These are phyloP conservation scores for Sebastes reedi DNA, from an alignment of 2,797 vertebrate genomes.

Conservation along the genomic window DNA sequence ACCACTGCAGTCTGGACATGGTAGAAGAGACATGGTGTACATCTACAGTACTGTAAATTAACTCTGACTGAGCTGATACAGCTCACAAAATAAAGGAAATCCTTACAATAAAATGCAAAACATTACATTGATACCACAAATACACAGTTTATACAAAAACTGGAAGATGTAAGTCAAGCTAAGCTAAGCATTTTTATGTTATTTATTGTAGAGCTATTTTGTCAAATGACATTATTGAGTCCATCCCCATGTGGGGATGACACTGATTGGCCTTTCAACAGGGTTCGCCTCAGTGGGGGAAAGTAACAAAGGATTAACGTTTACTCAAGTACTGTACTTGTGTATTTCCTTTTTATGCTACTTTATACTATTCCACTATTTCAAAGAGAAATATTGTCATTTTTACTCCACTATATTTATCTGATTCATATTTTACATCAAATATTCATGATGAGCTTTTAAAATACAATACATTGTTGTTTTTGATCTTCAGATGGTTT, in stretches of 20 bases:
- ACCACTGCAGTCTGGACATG: constrained; percentile 33
- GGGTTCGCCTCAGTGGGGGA: too few relatives aligned
- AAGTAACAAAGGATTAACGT: too few relatives aligned
- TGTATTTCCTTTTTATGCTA: neutral
- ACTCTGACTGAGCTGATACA: neutral
- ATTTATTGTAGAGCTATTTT: neutral
- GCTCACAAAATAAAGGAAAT: neutral
- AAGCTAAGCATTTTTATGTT: neutral
- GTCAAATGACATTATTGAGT: neutral
- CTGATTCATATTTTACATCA: neutral
- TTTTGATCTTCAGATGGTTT: neutral
- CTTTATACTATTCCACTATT: neutral
- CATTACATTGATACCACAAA: neutral
- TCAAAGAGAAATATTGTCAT: neutral
- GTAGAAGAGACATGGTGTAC: neutral
- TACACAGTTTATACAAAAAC: neutral
- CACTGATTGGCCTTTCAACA: neutral
- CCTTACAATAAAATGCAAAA: neutral
- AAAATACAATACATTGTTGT: too few relatives aligned
- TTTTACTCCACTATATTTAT: neutral
- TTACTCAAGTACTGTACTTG: neutral
- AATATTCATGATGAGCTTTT: neutral
- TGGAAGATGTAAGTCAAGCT: neutral
- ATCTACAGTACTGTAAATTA: neutral
- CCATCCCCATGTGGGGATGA: too few relatives aligned